These are phyloP conservation scores for Athalia circularis DNA, from an alignment of 2,888 invertebrate genomes.

Conservation along the genomic window DNA sequence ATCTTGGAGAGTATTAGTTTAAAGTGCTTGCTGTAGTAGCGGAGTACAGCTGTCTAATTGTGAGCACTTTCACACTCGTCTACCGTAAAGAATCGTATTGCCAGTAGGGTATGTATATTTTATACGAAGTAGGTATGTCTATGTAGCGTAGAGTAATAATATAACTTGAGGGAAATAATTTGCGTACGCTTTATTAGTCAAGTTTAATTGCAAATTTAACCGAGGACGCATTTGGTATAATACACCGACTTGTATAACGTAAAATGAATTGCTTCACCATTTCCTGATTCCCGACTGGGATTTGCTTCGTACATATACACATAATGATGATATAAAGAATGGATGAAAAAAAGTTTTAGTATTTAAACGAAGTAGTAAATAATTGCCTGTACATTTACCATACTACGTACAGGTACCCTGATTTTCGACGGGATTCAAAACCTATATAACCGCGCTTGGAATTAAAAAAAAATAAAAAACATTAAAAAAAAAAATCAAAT, in stretches of 20 bases:
- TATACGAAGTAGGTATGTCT: background rate
- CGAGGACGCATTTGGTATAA: constrained; percentile 22
- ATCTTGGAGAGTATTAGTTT: constrained; percentile 25
- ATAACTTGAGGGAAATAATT: constrained; percentile 62
- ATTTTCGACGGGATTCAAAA: too few species aligned
- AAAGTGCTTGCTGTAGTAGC: constrained; percentile 29
- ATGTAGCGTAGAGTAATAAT: background rate
- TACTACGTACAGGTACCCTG: too few species aligned
- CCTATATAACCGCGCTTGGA: too few species aligned
- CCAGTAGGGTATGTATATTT: background rate
- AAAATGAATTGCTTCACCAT: constrained; percentile 14
- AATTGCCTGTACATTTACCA: too few species aligned
- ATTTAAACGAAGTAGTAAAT: too few species aligned
- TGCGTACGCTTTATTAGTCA: constrained; percentile 62
- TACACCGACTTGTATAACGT: background rate
- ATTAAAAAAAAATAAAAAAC: too few species aligned
- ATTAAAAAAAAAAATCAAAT: background rate
- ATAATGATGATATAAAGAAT: too few species aligned
- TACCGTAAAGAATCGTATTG: constrained; percentile 2
- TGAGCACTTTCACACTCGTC: constrained; percentile 33
- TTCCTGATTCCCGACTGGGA: constrained; percentile 12
- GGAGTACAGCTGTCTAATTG: constrained; percentile 33
- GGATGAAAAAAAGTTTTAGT: too few species aligned
- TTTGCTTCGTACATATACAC: too few species aligned
- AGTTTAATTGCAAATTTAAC: constrained; percentile 64